Evolutionary conservation across 2,797 vertebrate species (phyloP), one percentile per base, ranked within the genome.

Genomic region (Eutrigla gurnardus): DNA sequence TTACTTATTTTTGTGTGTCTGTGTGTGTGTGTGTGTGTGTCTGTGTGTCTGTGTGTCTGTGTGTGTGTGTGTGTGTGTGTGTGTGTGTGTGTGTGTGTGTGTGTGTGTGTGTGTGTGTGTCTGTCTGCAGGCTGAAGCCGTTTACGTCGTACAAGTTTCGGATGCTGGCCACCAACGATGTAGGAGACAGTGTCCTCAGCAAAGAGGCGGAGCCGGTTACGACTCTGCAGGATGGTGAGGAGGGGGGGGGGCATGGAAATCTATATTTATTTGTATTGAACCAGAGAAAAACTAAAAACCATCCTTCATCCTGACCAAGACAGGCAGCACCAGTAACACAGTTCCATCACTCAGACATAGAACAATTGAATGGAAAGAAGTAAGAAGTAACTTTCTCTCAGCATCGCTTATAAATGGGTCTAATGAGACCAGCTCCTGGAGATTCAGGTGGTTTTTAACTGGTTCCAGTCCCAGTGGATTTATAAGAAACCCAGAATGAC

Each of bases 91-190:
- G n/a, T n/a, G 59, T 50, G 8, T 18, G 4, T 40, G 6, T 8
- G 33, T 71, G 18, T 67, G 10, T 60, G 8, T 69, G 7, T 80
- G 36, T 73, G 37, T 72, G 50, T 77, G 49, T 83, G 40, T 70
- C 13, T 69, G 25, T 81, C 12, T 79, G 1, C 82, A 98, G 97
- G 78, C 82, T 98, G 85, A 96, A 94, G 79, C 97, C 97, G 0
- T 98, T 97, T 83, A 97, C 96, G 2, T 97, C 96, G 0, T 97
- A 97, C 87, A 97, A 96, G 65, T 93, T 98, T 67, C 94, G 96
- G 35, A 95, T 98, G 92, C 92, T 96, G 83, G 95, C 97, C 17
- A 97, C 96, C 86, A 98, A 98, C 0, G 97, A 98, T 45, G 88
- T 98, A 0, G 97, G 97, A 72, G 96, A 97, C 91, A 98, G 97